phyloP scores from a whole-genome alignment of 1,140 invertebrate genomes.

The Orius laevigatus region DNA sequence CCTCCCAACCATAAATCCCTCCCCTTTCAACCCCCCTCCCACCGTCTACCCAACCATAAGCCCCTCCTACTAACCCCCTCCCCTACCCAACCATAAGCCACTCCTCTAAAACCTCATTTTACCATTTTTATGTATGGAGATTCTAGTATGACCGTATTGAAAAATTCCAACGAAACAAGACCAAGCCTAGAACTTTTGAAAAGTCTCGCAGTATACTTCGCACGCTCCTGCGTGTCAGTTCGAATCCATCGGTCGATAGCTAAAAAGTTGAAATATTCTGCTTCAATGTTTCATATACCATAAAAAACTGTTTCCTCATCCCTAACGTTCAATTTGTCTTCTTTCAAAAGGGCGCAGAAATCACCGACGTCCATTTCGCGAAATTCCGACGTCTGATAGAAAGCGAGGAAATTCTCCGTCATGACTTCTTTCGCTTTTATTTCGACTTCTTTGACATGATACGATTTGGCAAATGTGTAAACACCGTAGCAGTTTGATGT shows the following conservation, averaged over 20 bases:
- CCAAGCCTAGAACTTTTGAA: constrained; percentile 47
- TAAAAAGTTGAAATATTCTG: too few relatives aligned
- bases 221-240: constrained; percentile 31
- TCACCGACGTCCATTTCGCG: constrained; percentile 33
- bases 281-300: constrained; percentile 37
- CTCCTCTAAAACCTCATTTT: constrained; percentile 25
- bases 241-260: constrained; percentile 34
- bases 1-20: too few relatives aligned
- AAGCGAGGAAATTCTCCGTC: constrained; percentile 24
- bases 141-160: constrained; percentile 37
- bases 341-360: constrained; percentile 34
- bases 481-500: constrained; percentile 46
- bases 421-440: constrained; percentile 33
- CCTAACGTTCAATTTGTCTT: constrained; percentile 53
- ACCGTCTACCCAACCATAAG: too few relatives aligned
- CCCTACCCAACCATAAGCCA: too few relatives aligned
- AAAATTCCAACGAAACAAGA: constrained; percentile 43
- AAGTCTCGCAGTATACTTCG: constrained; percentile 35
- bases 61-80: too few relatives aligned
- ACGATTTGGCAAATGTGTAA: constrained; percentile 49
- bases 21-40: too few relatives aligned
- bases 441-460: constrained; percentile 42
- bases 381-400: constrained; percentile 36
- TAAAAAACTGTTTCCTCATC: constrained; percentile 51
- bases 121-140: constrained; percentile 34